These are phyloP conservation scores for Euplexia lucipara DNA, from an alignment of 2,888 invertebrate genomes.

Conservation along the genomic window DNA sequence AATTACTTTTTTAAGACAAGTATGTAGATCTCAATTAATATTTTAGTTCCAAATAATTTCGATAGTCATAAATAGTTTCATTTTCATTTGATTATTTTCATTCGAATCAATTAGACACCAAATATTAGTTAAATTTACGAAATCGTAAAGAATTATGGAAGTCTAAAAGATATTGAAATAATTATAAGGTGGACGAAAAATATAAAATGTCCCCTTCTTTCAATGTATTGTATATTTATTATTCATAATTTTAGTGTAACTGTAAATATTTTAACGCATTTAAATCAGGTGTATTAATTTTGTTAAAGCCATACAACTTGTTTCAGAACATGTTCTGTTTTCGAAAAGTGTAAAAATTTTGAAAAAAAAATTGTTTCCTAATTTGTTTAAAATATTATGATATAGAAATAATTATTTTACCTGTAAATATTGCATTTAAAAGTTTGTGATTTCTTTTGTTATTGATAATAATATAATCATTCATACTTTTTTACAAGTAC, in stretches of 20 bases:
- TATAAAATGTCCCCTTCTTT: conserved; percentile 60
- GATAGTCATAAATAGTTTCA: conserved; percentile 82
- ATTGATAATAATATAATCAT: conserved; percentile 70
- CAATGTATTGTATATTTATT: conserved; percentile 68
- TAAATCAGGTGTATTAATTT: conserved; percentile 71
- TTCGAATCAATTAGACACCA: conserved; percentile 84
- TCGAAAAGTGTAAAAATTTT: conserved; percentile 71
- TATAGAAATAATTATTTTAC: conserved; percentile 73
- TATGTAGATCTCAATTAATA: conserved; percentile 87
- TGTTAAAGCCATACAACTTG: conserved; percentile 73
- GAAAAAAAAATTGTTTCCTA: conserved; percentile 69
- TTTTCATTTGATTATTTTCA: conserved; percentile 73
- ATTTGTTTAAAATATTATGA: conserved; percentile 74
- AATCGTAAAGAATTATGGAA: conserved; percentile 62
- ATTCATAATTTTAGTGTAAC: conserved; percentile 67
- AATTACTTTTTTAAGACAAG: conserved; percentile 68
- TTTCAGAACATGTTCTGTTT: conserved; percentile 78
- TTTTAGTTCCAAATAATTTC: conserved; percentile 88
- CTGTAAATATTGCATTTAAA: conserved; percentile 90
- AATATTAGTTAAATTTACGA: conserved; percentile 87
- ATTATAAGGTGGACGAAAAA: conserved; percentile 47
- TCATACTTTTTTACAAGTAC: conserved; percentile 75
- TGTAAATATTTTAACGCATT: conserved; percentile 73
- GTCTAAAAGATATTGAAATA: conserved; percentile 57
- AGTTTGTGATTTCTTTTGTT: conserved; percentile 83